phyloP scores from a whole-genome alignment of 2,888 invertebrate species.

The Ischnura elegans region DNA sequence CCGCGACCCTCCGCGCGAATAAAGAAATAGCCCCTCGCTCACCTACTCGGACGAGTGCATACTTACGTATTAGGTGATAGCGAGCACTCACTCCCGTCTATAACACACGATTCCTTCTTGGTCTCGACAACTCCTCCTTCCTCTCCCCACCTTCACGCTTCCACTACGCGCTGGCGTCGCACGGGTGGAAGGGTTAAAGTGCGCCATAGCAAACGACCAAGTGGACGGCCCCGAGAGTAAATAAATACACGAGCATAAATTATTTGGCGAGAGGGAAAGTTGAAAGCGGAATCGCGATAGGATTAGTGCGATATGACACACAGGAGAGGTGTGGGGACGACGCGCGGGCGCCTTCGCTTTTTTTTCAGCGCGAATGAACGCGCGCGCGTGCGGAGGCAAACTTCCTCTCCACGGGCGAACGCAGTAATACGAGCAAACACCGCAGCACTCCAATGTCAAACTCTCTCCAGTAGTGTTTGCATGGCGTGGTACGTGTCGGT shows the following conservation, averaged over 20 bases:
- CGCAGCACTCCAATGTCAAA: background rate
- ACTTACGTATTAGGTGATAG: background rate
- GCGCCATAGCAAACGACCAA: background rate
- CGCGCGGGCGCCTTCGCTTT: background rate
- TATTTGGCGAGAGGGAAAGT: background rate
- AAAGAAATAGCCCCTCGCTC: constrained; percentile 15
- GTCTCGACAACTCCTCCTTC: background rate
- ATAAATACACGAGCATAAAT: background rate
- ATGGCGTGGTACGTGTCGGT: constrained; percentile 21
- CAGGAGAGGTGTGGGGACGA: background rate
- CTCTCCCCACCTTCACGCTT: background rate
- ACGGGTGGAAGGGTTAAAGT: background rate
- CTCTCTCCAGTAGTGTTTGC: constrained; percentile 26
- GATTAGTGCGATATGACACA: background rate
- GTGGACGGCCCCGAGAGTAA: constrained; percentile 12
- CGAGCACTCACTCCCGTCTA: background rate
- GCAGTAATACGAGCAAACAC: background rate
- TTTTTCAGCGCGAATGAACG: background rate
- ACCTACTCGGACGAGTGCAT: constrained; percentile 29
- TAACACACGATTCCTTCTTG: constrained; percentile 6
- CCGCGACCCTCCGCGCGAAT: background rate
- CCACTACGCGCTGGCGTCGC: background rate
- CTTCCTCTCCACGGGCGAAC: background rate
- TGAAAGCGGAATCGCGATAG: constrained; percentile 22
- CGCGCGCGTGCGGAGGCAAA: background rate